Base-by-base conservation (phyloP, 1,140 invertebrate species). In the Carposina sasakii region DNA sequence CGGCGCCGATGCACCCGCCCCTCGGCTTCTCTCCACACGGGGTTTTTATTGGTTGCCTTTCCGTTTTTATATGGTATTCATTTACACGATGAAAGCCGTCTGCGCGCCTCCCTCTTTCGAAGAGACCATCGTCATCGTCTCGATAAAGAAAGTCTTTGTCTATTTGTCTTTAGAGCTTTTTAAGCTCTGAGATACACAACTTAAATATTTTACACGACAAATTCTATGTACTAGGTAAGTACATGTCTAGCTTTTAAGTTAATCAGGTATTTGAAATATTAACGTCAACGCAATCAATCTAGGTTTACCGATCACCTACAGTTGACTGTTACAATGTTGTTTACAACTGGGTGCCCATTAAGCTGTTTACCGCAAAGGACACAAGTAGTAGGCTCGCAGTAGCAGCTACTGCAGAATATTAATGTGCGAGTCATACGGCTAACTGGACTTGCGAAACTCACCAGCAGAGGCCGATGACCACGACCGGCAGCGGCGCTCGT, bases 1-100 rank as follows among this genome's bases (percentile, higher is more conserved):
- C 49, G 67, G 72, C 68, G 76, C 72, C 76, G 74, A 63, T 69
- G 43, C 67, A 63, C 78, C 74, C 76, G 74, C 76, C 75, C 71
- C 77, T 75, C 74, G 57, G 47, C 75, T 71, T 71, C 74, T 78
- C 76, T 68, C 74, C 71, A 76, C 60, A 63, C 75, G 59, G 73
- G 74, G 71, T 78, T 83, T 83, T 84, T 84, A 81, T 84, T 81
- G 75, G 77, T 62, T 65, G 76, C 68, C 77, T 75, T 75, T 75
- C 61, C 72, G 55, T 81, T 84, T 84, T 84, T 78, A 66, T 77
- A 52, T 63, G 57, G 62, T 62, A 74, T 63, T 63, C 67, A 81
- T 73, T 76, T 72, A 76, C 70, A 74, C 76, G 75, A 70, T 60
- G 72, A 72, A 72, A 82, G 68, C 63, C 68, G 74, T 74, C 72